These are phyloP conservation scores for Butorides virescens DNA, from an alignment of 2,113 vertebrate genomes.

Conservation along the genomic window DNA sequence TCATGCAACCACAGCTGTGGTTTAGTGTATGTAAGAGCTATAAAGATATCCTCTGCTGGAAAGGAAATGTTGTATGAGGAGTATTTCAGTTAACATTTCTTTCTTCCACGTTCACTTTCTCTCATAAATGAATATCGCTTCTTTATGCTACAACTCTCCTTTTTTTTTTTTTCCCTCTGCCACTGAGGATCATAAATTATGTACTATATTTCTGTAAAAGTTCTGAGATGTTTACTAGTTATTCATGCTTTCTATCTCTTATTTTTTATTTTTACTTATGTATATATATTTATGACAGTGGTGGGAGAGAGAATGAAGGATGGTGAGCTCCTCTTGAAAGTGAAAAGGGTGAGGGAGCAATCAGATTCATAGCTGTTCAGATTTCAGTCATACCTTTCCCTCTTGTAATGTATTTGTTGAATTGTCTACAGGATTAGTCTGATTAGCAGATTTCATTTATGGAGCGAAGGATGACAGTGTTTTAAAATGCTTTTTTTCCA, in stretches of 20 bases:
- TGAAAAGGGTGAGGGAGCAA: neutral
- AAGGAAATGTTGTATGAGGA: neutral
- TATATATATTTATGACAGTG: neutral
- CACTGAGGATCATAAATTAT: neutral
- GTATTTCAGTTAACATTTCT: neutral
- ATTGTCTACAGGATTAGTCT: neutral
- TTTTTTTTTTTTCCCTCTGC: neutral
- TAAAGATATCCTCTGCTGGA: neutral
- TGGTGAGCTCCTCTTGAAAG: neutral
- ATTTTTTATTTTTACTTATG: neutral
- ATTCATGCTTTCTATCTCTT: neutral
- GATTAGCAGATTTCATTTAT: neutral
- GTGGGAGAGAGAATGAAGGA: neutral
- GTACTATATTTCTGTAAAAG: neutral
- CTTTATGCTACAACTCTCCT: neutral
- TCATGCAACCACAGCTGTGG: neutral
- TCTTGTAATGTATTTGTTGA: neutral
- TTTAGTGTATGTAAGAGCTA: neutral
- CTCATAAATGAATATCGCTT: neutral
- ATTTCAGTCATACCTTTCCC: neutral
- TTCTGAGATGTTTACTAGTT: neutral
- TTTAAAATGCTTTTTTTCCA: neutral
- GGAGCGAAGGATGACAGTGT: neutral
- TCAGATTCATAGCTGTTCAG: neutral
- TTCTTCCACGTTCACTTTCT: neutral